Conservation (phyloP, 92 coral and sea anemone species). For the Parazoanthus atlanticus region DNA sequence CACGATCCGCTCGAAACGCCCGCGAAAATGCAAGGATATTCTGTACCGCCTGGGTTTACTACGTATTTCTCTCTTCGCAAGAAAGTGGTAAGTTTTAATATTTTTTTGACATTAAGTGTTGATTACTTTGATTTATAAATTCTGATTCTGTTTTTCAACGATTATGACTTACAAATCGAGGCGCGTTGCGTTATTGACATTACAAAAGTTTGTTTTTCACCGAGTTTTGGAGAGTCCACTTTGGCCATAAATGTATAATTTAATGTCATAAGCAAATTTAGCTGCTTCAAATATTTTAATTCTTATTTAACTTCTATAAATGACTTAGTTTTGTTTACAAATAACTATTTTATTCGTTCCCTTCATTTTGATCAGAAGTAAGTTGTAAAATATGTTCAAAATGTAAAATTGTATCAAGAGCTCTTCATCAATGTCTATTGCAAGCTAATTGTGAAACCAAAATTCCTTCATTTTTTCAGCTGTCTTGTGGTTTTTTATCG, state of each 20-base stretch:
- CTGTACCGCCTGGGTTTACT: conserved; percentile 84
- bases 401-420: neutral
- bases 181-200: too few species aligned
- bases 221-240: neutral
- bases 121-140: neutral
- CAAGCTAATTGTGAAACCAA: neutral
- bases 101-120: neutral
- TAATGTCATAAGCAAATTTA: too few species aligned
- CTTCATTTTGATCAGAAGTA: neutral
- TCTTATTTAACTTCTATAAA: neutral
- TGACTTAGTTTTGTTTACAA: neutral
- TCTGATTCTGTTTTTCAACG: neutral
- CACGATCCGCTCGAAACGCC: conserved; percentile 89
- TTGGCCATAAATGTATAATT: neutral
- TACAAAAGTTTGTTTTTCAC: too few species aligned
- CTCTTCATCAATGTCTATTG: neutral
- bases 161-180: too few species aligned
- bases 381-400: neutral
- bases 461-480: neutral
- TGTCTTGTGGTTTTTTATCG: conserved; percentile 18
- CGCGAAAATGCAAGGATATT: conserved; percentile 84
- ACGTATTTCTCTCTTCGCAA: conserved; percentile 81
- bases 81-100: conserved; percentile 58
- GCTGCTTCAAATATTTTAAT: neutral
- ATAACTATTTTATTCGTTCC: neutral